Conservation (phyloP, 2,888 invertebrate genomes). For the Microctonus brassicae region DNA sequence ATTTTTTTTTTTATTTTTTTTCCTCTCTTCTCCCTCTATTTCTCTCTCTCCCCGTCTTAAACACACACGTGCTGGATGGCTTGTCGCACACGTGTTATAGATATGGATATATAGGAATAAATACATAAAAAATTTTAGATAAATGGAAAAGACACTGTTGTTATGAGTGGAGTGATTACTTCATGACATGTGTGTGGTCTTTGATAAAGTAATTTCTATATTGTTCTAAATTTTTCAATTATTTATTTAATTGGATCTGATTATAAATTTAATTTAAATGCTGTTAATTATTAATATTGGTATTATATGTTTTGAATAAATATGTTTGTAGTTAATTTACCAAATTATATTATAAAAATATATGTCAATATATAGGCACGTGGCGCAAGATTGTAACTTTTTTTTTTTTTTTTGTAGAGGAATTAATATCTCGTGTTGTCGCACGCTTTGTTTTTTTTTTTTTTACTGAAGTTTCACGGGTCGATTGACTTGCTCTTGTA, state of each 20-base stretch:
- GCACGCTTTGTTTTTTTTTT: constrained; percentile 25
- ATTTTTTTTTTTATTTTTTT: background rate
- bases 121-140: constrained; percentile 36
- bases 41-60: background rate
- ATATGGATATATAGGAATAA: constrained; percentile 40
- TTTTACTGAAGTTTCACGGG: constrained; percentile 44
- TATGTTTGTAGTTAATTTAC: too few species aligned
- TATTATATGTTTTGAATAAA: too few species aligned
- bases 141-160: constrained; percentile 26
- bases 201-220: background rate
- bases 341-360: too few species aligned
- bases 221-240: background rate
- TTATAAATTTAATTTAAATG: too few species aligned
- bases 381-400: too few species aligned
- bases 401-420: too few species aligned
- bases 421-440: background rate
- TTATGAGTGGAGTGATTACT: background rate
- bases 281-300: too few species aligned
- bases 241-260: background rate
- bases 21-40: background rate
- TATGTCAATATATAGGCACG: too few species aligned
- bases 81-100: constrained; percentile 40
- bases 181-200: constrained; percentile 30
- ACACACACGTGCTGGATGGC: constrained; percentile 29
- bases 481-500: constrained; percentile 44